phyloP scores from a whole-genome alignment of 2,888 invertebrate species.

The Microchrysa polita region DNA sequence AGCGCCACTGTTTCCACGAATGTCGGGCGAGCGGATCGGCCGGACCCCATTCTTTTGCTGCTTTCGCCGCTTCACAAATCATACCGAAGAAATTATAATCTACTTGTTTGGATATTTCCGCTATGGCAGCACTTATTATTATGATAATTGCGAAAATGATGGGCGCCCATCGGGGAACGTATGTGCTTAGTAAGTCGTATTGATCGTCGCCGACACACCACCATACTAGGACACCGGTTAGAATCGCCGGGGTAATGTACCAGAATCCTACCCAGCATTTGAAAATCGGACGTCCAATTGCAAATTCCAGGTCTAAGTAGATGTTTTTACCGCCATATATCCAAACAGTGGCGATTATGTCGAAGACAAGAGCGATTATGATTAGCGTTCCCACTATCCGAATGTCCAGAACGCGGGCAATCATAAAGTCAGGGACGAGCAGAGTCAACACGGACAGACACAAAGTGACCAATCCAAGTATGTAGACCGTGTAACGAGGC shows the following conservation, averaged over 20 bases:
- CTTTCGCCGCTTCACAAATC: slow-evolving; percentile 64
- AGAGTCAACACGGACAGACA: slow-evolving; percentile 60
- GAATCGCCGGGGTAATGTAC: slow-evolving; percentile 61
- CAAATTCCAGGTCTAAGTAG: slow-evolving; percentile 64
- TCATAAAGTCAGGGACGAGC: slow-evolving; percentile 60
- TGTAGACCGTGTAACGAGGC: slow-evolving; percentile 62
- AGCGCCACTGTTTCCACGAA: slow-evolving; percentile 65
- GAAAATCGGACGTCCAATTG: slow-evolving; percentile 63
- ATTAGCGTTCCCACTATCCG: slow-evolving; percentile 62
- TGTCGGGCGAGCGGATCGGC: slow-evolving; percentile 64
- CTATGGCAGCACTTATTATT: slow-evolving; percentile 59
- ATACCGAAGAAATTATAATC: slow-evolving; percentile 65
- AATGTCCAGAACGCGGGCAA: slow-evolving; percentile 60
- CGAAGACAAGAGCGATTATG: slow-evolving; percentile 62
- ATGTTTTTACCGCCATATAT: slow-evolving; percentile 64
- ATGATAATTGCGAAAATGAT: slow-evolving; percentile 60
- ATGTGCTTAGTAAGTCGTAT: slow-evolving; percentile 57
- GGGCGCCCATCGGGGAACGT: slow-evolving; percentile 63
- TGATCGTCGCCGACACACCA: slow-evolving; percentile 63
- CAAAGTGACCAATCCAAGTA: slow-evolving; percentile 61
- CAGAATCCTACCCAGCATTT: slow-evolving; percentile 62
- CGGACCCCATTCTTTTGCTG: slow-evolving; percentile 65
- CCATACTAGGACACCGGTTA: slow-evolving; percentile 63
- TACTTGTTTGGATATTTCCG: slow-evolving; percentile 64
- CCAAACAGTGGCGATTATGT: slow-evolving; percentile 63